Evolutionary conservation across 2,113 vertebrate species (phyloP), one percentile per base, ranked within the genome.

Genomic region (Sinocyclocheilus maitianheensis): DNA sequence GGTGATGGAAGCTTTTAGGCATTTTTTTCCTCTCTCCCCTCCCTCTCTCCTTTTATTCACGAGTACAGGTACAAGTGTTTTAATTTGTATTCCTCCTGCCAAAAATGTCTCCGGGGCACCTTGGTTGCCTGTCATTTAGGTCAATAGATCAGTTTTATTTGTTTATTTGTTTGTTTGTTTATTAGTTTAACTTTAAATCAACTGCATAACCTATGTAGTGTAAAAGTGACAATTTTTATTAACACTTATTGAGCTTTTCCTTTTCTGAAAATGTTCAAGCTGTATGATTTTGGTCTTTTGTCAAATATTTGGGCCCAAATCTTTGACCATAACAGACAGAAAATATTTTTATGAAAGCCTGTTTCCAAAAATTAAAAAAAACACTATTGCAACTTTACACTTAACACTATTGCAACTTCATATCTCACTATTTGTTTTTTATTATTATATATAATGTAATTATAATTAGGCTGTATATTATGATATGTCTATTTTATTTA

Each of bases 1-100:
- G 92, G 92, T 93, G 92, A 93, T 92, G 92, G 93, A 94, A 89
- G 92, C 93, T 95, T 94, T 94, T 94, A 95, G 93, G 83, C 83
- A 69, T 76, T 88, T 89, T 74, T 91, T 91, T 90, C 12, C 46
- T 14, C 46, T 20, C 75, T 30, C 6, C 24, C 48, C 46, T 18
- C 24, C 46, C 63, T 82, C 43, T 2, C 46, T 74, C 74, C 67
- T 60, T 60, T 81, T 51, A 43, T 24, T 26, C 69, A 84, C 89
- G 3, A 51, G 48, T 51, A 48, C 46, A 92, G 89, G 75, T 86
- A 92, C 89, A 84, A 92, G 89, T 92, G 93, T 91, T 91, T 88
- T 30, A 77, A 90, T 90, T 90, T 90, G 20, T 91, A 34, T 93
- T 93, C 87, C 90, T 91, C 91, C 91, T 91, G 92, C 87, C 89